phyloP scores from a whole-genome alignment of 2,113 vertebrate genomes.

The Dasyornis broadbenti region DNA sequence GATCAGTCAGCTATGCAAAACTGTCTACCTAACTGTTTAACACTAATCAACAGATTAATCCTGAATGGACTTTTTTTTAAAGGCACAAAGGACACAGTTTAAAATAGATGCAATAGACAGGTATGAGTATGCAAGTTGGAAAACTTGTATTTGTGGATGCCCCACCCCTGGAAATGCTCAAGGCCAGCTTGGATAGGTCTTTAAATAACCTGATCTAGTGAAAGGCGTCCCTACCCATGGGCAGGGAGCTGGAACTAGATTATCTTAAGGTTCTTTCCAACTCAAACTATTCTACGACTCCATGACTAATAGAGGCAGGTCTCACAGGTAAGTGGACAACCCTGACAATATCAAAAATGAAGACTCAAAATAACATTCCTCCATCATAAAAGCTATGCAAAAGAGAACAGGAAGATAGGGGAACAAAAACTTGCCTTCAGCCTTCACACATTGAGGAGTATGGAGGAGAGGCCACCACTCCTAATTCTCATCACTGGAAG shows the following conservation, averaged over 20 bases:
- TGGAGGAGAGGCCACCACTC: not conserved
- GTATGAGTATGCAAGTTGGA: not conserved
- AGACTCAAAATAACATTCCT: not conserved
- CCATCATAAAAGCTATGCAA: not conserved
- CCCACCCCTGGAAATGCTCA: not conserved
- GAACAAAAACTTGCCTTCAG: not conserved
- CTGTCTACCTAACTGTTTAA: not conserved
- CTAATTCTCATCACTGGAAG: not conserved
- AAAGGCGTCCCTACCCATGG: not conserved
- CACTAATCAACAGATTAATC: not conserved
- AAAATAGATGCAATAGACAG: not conserved
- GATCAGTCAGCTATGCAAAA: not conserved
- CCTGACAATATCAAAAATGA: not conserved
- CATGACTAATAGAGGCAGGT: not conserved
- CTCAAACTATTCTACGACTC: not conserved
- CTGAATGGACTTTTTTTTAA: not conserved
- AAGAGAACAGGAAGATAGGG: not conserved
- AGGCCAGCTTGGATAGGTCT: not conserved
- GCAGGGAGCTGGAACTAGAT: not conserved
- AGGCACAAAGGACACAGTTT: not conserved
- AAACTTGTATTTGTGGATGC: not conserved
- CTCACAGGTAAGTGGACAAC: not conserved
- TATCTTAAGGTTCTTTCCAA: not conserved
- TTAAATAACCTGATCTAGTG: not conserved
- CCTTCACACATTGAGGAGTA: fast-evolving